phyloP scores from a whole-genome alignment of 2,888 invertebrate genomes.

The Shargacucullia verbasci region DNA sequence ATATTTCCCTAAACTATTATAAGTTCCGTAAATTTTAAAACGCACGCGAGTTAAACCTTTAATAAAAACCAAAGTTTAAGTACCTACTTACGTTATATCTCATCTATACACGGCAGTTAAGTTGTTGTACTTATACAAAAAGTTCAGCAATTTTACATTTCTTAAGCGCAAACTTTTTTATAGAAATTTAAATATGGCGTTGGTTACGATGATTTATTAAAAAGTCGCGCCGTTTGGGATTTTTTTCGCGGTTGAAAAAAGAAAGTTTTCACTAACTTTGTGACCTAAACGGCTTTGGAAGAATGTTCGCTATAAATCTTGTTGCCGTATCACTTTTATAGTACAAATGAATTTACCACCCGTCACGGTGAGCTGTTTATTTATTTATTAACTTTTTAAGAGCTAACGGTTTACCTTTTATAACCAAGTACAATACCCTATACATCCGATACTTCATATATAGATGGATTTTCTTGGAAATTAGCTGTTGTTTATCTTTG shows the following conservation, averaged over 20 bases:
- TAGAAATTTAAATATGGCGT: conserved; percentile 54
- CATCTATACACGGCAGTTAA: conserved; percentile 28
- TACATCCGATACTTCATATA: too few relatives aligned
- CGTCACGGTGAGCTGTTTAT: conserved; percentile 31
- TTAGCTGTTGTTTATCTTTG: too few relatives aligned
- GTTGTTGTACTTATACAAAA: conserved; percentile 47
- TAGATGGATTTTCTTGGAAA: too few relatives aligned
- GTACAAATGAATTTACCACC: conserved; percentile 38
- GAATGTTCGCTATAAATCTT: conserved; percentile 53
- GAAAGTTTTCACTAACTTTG: conserved; percentile 43
- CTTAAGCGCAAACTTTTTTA: conserved; percentile 48
- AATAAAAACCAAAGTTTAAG: conserved; percentile 35
- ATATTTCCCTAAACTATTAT: conserved; percentile 13
- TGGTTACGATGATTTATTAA: conserved; percentile 56
- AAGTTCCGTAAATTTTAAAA: conserved; percentile 26
- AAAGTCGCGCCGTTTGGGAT: conserved; percentile 42
- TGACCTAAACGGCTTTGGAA: conserved; percentile 52
- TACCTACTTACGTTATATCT: conserved; percentile 27
- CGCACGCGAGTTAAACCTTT: conserved; percentile 33
- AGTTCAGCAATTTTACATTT: conserved; percentile 52
- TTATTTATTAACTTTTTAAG: conserved; percentile 30
- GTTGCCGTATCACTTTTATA: conserved; percentile 35
- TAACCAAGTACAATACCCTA: neutral
- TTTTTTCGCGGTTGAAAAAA: conserved; percentile 43
- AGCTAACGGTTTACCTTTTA: neutral